Evolutionary conservation across 2,888 invertebrate species (phyloP).

Genomic region (Drosophila paramelanica): DNA sequence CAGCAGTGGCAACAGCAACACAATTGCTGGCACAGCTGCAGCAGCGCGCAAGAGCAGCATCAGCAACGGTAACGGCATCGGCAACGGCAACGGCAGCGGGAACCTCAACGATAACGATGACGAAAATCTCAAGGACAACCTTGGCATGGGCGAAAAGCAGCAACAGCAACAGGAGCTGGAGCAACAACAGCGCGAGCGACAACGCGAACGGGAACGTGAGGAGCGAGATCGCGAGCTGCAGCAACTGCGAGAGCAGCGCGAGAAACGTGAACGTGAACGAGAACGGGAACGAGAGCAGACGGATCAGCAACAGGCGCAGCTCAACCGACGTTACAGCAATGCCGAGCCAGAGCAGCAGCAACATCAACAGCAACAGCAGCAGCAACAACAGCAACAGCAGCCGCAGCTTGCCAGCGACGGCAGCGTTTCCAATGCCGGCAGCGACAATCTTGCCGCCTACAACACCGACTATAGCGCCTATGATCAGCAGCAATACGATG

Average conservation of each 20-base stretch:
- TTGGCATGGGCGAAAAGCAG: conserved; percentile 83
- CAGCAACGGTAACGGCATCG: conserved; percentile 31
- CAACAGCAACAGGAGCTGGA: conserved; percentile 65
- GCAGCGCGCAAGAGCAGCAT: conserved; percentile 29
- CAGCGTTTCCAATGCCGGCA: conserved; percentile 61
- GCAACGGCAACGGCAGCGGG: conserved; percentile 44
- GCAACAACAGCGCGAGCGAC: conserved; percentile 52
- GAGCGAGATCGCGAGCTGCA: conserved; percentile 57
- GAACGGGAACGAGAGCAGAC: conserved; percentile 62
- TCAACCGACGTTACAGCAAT: conserved; percentile 57
- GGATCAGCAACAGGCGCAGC: conserved; percentile 63
- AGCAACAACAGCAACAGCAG: conserved; percentile 31
- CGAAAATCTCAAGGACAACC: conserved; percentile 84
- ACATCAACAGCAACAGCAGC: conserved; percentile 4
- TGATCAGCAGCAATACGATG: conserved; percentile 83
- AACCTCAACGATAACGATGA: conserved; percentile 82
- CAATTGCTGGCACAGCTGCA: conserved; percentile 29
- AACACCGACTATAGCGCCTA: conserved; percentile 82
- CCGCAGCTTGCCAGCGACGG: conserved; percentile 43
- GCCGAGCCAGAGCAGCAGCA: conserved; percentile 42
- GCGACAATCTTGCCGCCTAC: conserved; percentile 72
- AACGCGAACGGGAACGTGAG: conserved; percentile 57
- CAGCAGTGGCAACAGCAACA: conserved; percentile 37
- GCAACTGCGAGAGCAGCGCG: conserved; percentile 62
- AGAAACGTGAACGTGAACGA: conserved; percentile 51